Evolutionary conservation across 2,113 vertebrate genomes (phyloP).

Genomic region (Lasiurus cinereus): DNA sequence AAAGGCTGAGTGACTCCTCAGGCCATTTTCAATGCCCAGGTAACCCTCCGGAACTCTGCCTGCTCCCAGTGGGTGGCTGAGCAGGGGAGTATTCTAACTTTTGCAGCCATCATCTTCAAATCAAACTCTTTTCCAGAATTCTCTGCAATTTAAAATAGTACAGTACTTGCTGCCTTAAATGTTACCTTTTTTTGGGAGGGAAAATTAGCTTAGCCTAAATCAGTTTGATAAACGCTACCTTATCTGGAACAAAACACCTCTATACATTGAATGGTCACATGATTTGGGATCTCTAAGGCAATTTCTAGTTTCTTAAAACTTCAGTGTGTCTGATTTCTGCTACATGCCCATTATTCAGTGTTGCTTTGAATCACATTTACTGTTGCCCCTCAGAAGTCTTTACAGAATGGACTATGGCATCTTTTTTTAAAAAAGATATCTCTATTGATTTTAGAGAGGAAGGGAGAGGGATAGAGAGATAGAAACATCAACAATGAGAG

Average conservation of each 20-base stretch:
- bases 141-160: not conserved
- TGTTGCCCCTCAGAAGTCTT: not conserved
- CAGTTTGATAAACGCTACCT: not conserved
- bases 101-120: not conserved
- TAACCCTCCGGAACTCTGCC: slow-evolving; percentile 79
- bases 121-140: not conserved
- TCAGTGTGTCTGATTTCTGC: not conserved
- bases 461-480: too few species aligned
- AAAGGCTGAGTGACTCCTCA: slow-evolving; percentile 78
- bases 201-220: not conserved
- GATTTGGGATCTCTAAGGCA: not conserved
- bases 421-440: too few species aligned
- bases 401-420: not conserved
- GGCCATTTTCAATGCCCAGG: slow-evolving; percentile 89
- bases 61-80: rapidly evolving
- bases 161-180: not conserved
- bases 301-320: not conserved
- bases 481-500: too few species aligned
- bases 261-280: not conserved
- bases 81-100: not conserved
- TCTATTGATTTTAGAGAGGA: too few species aligned
- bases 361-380: not conserved
- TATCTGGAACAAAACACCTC: not conserved
- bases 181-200: not conserved
- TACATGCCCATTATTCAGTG: not conserved